phyloP scores from a whole-genome alignment of 2,888 invertebrate species.

The Teinopalpus imperialis region DNA sequence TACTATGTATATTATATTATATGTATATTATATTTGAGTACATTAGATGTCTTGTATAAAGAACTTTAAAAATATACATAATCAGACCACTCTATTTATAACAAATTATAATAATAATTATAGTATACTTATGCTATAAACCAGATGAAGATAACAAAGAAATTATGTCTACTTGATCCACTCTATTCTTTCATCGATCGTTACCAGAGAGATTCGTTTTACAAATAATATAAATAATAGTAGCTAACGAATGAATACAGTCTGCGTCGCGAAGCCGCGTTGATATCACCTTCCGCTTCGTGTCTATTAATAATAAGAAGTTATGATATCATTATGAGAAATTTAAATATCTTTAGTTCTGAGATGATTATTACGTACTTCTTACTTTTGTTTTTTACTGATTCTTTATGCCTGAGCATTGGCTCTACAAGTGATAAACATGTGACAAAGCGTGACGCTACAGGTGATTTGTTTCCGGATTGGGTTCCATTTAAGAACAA shows the following conservation, averaged over 20 bases:
- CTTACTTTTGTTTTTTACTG: slow-evolving; percentile 38
- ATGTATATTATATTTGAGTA: too few relatives aligned
- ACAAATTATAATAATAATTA: too few relatives aligned
- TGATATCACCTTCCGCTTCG: slow-evolving; percentile 38
- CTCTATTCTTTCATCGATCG: slow-evolving; percentile 44
- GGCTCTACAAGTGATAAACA: slow-evolving; percentile 54
- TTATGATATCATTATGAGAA: slow-evolving; percentile 38
- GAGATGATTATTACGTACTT: slow-evolving; percentile 26
- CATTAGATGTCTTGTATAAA: too few relatives aligned
- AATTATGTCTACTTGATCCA: too few relatives aligned
- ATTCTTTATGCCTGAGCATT: slow-evolving; percentile 48
- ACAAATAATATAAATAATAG: slow-evolving; percentile 80
- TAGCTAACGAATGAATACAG: slow-evolving; percentile 59
- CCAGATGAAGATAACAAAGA: too few relatives aligned
- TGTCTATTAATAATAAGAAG: slow-evolving; percentile 31
- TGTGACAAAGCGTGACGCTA: slow-evolving; percentile 55
- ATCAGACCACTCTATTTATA: too few relatives aligned
- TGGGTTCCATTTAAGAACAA: slow-evolving; percentile 76
- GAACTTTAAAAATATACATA: too few relatives aligned
- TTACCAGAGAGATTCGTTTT: slow-evolving; percentile 63
- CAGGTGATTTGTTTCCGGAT: slow-evolving; percentile 61
- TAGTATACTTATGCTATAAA: too few relatives aligned
- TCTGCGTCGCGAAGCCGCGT: slow-evolving; percentile 57
- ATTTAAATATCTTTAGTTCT: slow-evolving; percentile 1
- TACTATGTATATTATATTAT: too few relatives aligned